phyloP scores from a whole-genome alignment of 2,797 vertebrate genomes.

The Chloroceryle inda region DNA sequence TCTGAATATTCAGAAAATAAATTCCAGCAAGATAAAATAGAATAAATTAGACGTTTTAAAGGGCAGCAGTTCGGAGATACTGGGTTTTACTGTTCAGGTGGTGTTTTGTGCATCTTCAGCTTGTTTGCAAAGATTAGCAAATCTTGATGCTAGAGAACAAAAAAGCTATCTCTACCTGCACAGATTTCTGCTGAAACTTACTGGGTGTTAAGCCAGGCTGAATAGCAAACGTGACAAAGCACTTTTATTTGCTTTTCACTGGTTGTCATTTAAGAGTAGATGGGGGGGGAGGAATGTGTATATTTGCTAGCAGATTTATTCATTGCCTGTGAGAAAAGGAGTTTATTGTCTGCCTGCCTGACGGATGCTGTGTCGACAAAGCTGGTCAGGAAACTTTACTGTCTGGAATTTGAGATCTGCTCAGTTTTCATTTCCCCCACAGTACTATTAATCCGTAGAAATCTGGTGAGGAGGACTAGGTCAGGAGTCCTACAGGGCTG shows the following conservation, averaged over 20 bases:
- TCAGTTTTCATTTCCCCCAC: not conserved
- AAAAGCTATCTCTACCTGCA: not conserved
- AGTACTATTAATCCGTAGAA: not conserved
- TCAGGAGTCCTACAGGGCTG: not conserved
- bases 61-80: not conserved
- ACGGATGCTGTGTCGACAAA: not conserved
- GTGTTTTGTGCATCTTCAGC: not conserved
- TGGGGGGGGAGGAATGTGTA: not conserved
- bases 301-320: not conserved
- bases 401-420: not conserved
- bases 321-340: not conserved
- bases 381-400: not conserved
- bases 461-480: not conserved
- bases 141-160: not conserved
- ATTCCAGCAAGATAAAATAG: not conserved
- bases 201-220: not conserved
- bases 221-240: not conserved
- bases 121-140: not conserved
- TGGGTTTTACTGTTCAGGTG: not conserved
- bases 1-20: slow-evolving; percentile 1
- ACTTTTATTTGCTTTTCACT: not conserved
- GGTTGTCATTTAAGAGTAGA: not conserved
- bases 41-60: slow-evolving; percentile 9
- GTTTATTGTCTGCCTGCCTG: not conserved
- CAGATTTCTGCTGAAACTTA: not conserved